A percentile compares a stretch with the other conserved stretches of the same genome.
Conservation (phyloP, 2,797 vertebrate species). For the Coregonus sp. region DNA sequence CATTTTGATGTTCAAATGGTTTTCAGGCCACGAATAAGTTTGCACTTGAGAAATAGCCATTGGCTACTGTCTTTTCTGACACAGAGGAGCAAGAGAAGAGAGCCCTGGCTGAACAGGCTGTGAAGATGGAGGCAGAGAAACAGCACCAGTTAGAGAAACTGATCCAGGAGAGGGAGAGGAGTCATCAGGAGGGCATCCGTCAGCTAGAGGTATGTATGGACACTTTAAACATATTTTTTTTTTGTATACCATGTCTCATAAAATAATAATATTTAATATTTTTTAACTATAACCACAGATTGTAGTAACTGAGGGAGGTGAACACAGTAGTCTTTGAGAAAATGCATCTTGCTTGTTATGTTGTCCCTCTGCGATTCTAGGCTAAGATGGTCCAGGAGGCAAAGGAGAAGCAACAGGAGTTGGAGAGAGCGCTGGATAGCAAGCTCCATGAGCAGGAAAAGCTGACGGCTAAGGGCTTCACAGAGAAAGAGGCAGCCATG, state of each 20-base stretch:
- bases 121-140: constrained; percentile 10
- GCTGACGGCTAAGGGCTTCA: neutral
- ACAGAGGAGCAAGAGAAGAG: constrained; percentile 19
- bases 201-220: constrained; percentile 11
- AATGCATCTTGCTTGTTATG: neutral
- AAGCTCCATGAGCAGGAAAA: constrained; percentile 22
- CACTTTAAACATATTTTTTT: too few relatives aligned
- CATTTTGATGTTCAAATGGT: too few relatives aligned
- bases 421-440: constrained; percentile 15
- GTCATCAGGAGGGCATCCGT: constrained; percentile 8
- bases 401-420: constrained; percentile 6
- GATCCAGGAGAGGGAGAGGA: constrained; percentile 10
- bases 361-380: neutral
- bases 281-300: too few relatives aligned
- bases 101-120: constrained; percentile 18
- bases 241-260: too few relatives aligned
- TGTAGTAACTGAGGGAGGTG: too few relatives aligned
- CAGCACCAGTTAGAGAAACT: constrained; percentile 1
- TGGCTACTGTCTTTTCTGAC: neutral
- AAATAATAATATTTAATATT: too few relatives aligned
- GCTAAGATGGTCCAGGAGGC: constrained; percentile 19
- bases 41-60: too few relatives aligned
- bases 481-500: too few relatives aligned
- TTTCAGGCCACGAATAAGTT: too few relatives aligned
- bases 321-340: neutral